A percentile compares a stretch with the other conserved stretches of the same genome.
These are phyloP conservation scores for Patiria pectinifera DNA, from an alignment of 53 echinoderm and acorn worm species.

Conservation along the genomic window DNA sequence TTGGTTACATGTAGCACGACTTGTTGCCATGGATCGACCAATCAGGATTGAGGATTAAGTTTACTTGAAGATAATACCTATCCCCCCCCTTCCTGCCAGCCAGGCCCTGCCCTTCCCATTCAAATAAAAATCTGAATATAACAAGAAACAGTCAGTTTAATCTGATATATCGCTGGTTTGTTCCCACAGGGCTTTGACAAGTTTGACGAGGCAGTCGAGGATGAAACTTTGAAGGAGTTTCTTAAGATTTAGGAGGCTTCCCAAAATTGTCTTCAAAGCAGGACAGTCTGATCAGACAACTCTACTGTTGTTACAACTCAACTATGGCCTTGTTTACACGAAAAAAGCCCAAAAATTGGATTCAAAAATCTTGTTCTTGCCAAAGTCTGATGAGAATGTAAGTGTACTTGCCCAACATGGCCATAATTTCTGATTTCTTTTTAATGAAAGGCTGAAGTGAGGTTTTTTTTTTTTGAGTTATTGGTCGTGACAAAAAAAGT, in stretches of 20 bases:
- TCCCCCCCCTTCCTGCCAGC: too few species aligned
- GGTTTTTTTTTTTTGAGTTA: neutral
- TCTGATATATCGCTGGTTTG: neutral
- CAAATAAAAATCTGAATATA: too few species aligned
- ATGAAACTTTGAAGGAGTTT: constrained; percentile 71
- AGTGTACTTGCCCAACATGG: too few species aligned
- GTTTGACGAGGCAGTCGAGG: constrained; percentile 79
- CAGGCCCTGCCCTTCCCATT: too few species aligned
- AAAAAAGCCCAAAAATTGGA: neutral
- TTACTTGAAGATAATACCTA: too few species aligned
- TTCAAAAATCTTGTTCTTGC: neutral
- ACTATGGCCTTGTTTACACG: neutral
- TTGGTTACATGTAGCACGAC: too few species aligned
- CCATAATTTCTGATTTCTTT: too few species aligned
- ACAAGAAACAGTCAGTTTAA: too few species aligned
- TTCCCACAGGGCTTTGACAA: constrained; percentile 63
- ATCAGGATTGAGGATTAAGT: too few species aligned
- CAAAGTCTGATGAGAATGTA: too few species aligned
- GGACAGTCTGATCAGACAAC: neutral
- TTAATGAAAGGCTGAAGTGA: too few species aligned
- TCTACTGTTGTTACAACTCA: neutral
- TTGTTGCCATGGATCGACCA: too few species aligned
- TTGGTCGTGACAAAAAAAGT: neutral
- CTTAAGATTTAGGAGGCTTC: constrained; percentile 31
- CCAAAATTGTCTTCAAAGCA: neutral